A percentile compares a stretch with the other conserved stretches of the same genome.
These are phyloP conservation scores for Jordanella pulchra DNA, from an alignment of 2,797 vertebrate species.

Conservation along the genomic window DNA sequence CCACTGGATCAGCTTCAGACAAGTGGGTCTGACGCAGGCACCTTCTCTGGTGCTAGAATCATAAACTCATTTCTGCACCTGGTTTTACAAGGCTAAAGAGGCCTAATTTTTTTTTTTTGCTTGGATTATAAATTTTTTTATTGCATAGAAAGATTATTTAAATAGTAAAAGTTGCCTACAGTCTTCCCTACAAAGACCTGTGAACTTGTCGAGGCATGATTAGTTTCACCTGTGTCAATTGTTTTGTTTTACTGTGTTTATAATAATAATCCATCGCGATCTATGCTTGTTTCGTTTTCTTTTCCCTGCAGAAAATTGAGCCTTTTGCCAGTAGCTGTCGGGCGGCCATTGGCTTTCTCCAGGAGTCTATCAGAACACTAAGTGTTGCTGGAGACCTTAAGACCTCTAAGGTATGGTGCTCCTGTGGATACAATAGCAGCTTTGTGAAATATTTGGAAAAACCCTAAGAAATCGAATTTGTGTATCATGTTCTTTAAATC, in stretches of 20 bases:
- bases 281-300: slow-evolving; percentile 4
- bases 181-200: slow-evolving; percentile 3
- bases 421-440: neutral
- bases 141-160: neutral
- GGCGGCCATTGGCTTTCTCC: slow-evolving; percentile 79
- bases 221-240: slow-evolving; percentile 9
- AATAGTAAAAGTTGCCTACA: neutral
- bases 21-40: slow-evolving; percentile 66
- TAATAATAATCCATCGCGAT: slow-evolving; percentile 5
- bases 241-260: slow-evolving; percentile 1
- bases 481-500: neutral
- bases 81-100: neutral
- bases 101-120: neutral
- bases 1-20: slow-evolving; percentile 85
- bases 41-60: neutral
- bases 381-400: slow-evolving; percentile 69
- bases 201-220: slow-evolving; percentile 25
- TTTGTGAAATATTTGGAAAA: neutral
- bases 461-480: neutral
- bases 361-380: slow-evolving; percentile 78
- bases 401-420: slow-evolving; percentile 76
- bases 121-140: neutral
- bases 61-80: slow-evolving; percentile 17
- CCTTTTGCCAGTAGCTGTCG: slow-evolving; percentile 82
- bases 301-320: slow-evolving; percentile 83